Evolutionary conservation across 2,888 invertebrate species (phyloP), one percentile per base, ranked within the genome.

Genomic region (Drosophila suboccidentalis): DNA sequence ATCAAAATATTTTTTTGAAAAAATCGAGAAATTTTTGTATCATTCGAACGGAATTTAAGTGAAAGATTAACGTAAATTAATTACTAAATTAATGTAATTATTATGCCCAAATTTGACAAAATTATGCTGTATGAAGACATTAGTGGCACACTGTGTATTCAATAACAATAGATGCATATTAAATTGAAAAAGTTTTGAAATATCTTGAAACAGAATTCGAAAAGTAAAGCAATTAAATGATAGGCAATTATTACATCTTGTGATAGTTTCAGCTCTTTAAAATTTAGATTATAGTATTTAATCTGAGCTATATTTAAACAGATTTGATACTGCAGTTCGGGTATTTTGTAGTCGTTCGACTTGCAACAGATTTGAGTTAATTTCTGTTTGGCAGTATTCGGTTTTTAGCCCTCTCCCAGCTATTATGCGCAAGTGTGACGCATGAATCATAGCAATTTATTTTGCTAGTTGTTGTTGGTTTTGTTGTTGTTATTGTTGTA

Each of bases 381-480:
- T 49, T 64, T 53, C 50, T 47, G 49, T 38, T 69, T 65, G 47
- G 32, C 61, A 29, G 62, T 62, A 38, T 63, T 73, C 57, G 47
- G 60, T 26, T 58, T 69, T 60, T 57, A 64, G 50, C 59, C 50
- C 62, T 71, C 82, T 55, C 68, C 75, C 71, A 67, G 73, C 70
- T 83, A 76, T 79, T 80, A 79, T 81, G 76, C 82, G 80, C 83
- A 87, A 82, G 73, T 87, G 78, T 87, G 85, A 82, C 75, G 87
- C 84, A 84, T 84, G 84, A 85, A 76, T 85, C 84, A 85, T 85
- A 58, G 69, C 85, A 71, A 80, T 78, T 70, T 83, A 78, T 69
- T 71, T 75, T 38, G 63, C 55, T 73, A 71, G 61, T 72, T 68
- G 64, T 54, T 75, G 53, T 46, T 64, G 36, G 54, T 75, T 46